These are phyloP conservation scores for Pithecia hirsuta DNA, from an alignment of 2,797 vertebrate genomes.

Conservation along the genomic window DNA sequence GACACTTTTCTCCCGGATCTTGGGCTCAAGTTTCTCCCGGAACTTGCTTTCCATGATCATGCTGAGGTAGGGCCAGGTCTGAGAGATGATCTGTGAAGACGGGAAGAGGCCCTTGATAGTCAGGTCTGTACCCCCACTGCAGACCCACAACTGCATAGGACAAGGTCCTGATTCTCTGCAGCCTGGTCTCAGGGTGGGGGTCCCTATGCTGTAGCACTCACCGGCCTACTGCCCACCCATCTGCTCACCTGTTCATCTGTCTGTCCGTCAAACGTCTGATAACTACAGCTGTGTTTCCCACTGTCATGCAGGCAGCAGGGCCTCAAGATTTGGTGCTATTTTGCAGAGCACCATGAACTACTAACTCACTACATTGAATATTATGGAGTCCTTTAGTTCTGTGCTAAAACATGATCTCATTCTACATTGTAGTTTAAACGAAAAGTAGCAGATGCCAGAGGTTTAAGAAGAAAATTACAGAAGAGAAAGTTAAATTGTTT, in stretches of 20 bases:
- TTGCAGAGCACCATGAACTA: neutral
- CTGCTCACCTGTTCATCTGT: accelerated
- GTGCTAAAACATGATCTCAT: neutral
- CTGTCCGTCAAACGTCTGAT: neutral
- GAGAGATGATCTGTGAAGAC: constrained; percentile 88
- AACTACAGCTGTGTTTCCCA: neutral
- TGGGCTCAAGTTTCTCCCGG: constrained; percentile 89
- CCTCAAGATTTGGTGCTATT: neutral
- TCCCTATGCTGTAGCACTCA: neutral
- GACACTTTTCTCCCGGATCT: constrained; percentile 88
- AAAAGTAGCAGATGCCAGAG: neutral
- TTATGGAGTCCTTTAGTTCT: neutral
- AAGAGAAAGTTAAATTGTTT: neutral
- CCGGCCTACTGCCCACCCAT: neutral
- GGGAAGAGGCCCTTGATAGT: neutral
- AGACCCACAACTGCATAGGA: neutral
- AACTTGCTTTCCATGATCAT: constrained; percentile 95
- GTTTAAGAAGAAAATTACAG: neutral
- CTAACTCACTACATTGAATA: neutral
- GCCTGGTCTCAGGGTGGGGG: neutral
- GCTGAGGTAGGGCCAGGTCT: constrained; percentile 97
- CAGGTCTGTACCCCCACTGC: neutral
- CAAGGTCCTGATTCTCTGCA: neutral
- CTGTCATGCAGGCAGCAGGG: neutral
- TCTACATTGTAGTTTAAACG: neutral